Evolutionary conservation across 1,140 invertebrate genomes (phyloP).

Genomic region (Leptinotarsa lineolata): DNA sequence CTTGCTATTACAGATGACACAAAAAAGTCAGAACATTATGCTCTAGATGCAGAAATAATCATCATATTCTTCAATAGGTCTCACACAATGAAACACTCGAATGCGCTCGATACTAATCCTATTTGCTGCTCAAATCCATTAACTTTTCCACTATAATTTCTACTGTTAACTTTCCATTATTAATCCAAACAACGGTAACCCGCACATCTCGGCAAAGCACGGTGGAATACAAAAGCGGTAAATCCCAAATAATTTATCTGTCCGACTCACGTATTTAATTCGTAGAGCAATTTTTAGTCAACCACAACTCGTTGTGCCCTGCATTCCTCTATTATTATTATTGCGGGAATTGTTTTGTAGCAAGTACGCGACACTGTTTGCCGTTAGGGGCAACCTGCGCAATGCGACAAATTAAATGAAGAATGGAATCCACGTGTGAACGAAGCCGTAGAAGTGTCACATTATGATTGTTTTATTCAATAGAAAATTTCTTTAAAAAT

Average conservation of each 20-base stretch:
- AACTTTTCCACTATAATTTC: neutral
- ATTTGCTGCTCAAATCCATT: neutral
- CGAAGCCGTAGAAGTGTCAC: too few relatives aligned
- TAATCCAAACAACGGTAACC: neutral
- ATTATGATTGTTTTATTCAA: too few relatives aligned
- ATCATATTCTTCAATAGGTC: too few relatives aligned
- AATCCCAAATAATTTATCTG: slow-evolving; percentile 10
- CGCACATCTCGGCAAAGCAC: neutral
- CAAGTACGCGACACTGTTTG: neutral
- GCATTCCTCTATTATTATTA: slow-evolving; percentile 17
- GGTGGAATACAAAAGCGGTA: neutral
- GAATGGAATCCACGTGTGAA: too few relatives aligned
- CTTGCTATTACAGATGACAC: too few relatives aligned
- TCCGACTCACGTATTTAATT: slow-evolving; percentile 13
- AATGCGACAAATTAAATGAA: too few relatives aligned
- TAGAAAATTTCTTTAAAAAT: too few relatives aligned
- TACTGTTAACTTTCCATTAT: neutral
- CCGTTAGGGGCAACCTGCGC: neutral
- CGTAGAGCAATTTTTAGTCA: slow-evolving; percentile 10
- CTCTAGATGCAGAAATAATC: too few relatives aligned
- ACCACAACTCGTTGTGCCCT: slow-evolving; percentile 9
- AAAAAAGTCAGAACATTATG: too few relatives aligned
- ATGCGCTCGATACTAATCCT: neutral
- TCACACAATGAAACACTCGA: too few relatives aligned
- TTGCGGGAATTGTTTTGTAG: neutral